phyloP scores from a whole-genome alignment of 2,888 invertebrate species.

The Pterobdella sp. region DNA sequence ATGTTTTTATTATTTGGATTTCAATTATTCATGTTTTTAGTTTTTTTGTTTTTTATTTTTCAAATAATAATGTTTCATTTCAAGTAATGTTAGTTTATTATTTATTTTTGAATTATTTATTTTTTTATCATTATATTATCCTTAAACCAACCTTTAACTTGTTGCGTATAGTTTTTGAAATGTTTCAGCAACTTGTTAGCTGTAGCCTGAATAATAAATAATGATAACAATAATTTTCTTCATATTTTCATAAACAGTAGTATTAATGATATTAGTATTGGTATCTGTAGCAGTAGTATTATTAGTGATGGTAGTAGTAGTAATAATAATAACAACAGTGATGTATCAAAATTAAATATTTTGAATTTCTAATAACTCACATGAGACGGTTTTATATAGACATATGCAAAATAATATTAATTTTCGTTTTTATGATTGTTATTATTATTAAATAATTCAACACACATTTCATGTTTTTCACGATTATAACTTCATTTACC shows the following conservation, averaged over 20 bases:
- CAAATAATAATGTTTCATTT: not conserved
- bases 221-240: not conserved
- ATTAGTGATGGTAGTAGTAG: not conserved
- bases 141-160: slow-evolving; percentile 23
- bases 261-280: not conserved
- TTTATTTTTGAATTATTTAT: not conserved
- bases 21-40: not conserved
- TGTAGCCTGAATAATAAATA: slow-evolving; percentile 3
- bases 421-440: too few species aligned
- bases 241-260: too few species aligned
- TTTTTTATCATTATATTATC: not conserved
- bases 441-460: too few species aligned
- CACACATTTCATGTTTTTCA: too few species aligned
- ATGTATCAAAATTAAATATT: not conserved
- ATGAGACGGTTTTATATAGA: too few species aligned
- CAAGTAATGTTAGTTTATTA: not conserved
- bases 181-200: slow-evolving; percentile 20
- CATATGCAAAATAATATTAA: too few species aligned
- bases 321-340: not conserved
- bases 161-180: slow-evolving; percentile 12
- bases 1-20: too few species aligned
- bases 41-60: not conserved
- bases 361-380: not conserved
- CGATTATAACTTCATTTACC: too few species aligned
- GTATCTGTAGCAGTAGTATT: not conserved